phyloP scores from a whole-genome alignment of 2,797 vertebrate species.

The Micrastur ruficollis region DNA sequence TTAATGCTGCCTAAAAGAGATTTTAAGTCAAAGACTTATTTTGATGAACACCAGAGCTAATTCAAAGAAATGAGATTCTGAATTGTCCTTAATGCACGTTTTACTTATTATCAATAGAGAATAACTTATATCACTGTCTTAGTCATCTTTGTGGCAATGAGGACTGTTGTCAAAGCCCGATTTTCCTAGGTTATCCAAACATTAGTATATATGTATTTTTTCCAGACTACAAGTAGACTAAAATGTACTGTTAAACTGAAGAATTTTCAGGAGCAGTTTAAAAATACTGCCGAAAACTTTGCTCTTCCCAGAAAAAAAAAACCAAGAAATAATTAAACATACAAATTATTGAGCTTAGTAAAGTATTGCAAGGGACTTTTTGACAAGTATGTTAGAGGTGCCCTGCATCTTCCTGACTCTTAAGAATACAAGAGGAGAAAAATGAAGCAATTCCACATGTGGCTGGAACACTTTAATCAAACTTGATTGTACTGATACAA shows the following conservation, averaged over 20 bases:
- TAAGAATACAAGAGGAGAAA: not conserved
- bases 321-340: not conserved
- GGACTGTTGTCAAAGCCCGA: not conserved
- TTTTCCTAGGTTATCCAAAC: not conserved
- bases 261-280: not conserved
- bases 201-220: not conserved
- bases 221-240: not conserved
- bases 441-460: not conserved
- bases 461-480: not conserved
- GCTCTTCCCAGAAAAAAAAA: not conserved
- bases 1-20: not conserved
- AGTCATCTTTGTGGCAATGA: accelerated
- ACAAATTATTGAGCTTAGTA: too few relatives aligned
- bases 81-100: not conserved
- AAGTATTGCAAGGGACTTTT: not conserved
- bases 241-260: not conserved
- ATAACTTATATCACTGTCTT: not conserved
- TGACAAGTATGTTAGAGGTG: not conserved
- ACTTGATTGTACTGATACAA: not conserved
- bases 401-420: not conserved
- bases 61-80: not conserved
- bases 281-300: not conserved
- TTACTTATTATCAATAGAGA: not conserved
- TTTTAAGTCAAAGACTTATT: not conserved
- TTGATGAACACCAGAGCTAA: not conserved